Evolutionary conservation across 2,797 vertebrate species (phyloP).

Genomic region (Scomberomorus guttatus): DNA sequence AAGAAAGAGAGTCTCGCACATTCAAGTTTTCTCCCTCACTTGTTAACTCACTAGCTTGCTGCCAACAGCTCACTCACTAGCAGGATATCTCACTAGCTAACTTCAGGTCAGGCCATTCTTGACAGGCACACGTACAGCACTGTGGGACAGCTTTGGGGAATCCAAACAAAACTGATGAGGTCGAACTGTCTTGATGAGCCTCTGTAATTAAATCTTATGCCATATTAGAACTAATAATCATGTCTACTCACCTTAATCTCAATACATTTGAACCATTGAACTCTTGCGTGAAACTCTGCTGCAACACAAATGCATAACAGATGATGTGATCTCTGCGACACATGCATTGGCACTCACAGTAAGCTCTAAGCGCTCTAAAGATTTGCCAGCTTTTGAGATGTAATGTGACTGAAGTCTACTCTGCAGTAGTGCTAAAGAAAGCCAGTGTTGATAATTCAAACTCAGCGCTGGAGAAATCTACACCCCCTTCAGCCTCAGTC

Average conservation of each 20-base stretch:
- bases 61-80: too few species aligned
- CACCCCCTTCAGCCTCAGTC: conserved; percentile 45
- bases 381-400: conserved; percentile 23
- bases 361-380: not conserved
- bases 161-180: not conserved
- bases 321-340: conserved; percentile 1
- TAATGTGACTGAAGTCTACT: conserved; percentile 30
- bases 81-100: not conserved
- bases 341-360: not conserved
- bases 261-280: not conserved
- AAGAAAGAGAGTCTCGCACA: not conserved
- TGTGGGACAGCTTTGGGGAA: not conserved
- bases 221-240: not conserved
- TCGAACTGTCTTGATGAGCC: not conserved
- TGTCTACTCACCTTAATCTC: not conserved
- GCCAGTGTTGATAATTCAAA: conserved; percentile 56
- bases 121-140: not conserved
- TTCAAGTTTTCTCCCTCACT: not conserved
- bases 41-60: not conserved
- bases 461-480: conserved; percentile 29
- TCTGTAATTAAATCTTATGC: not conserved
- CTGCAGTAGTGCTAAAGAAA: conserved; percentile 33
- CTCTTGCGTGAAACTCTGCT: not conserved
- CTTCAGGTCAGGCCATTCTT: not conserved
- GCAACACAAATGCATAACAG: not conserved